A percentile compares a stretch with the other conserved stretches of the same genome.
phyloP scores from a whole-genome alignment of 2,888 invertebrate species.

The Liopterus haemorrhoidalis region DNA sequence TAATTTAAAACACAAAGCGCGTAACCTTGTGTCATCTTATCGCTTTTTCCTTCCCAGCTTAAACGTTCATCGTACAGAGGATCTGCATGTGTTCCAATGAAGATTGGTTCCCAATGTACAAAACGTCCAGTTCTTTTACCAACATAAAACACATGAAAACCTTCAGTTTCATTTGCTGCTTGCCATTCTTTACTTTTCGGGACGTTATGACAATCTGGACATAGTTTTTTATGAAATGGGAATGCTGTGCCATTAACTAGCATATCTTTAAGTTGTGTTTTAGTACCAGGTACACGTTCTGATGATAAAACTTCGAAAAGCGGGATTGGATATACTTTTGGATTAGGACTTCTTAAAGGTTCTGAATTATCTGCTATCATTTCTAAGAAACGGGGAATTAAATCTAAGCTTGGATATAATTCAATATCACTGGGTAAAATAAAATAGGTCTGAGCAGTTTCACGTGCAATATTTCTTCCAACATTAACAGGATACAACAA shows the following conservation, averaged over 20 bases:
- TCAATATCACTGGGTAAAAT: slow-evolving; percentile 85
- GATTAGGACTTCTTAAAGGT: slow-evolving; percentile 55
- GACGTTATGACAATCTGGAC: slow-evolving; percentile 83
- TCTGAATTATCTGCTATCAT: slow-evolving; percentile 72
- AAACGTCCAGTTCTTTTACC: slow-evolving; percentile 75
- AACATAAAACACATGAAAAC: slow-evolving; percentile 74
- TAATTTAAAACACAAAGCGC: slow-evolving; percentile 85
- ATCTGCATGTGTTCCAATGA: slow-evolving; percentile 82
- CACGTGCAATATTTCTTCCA: slow-evolving; percentile 82
- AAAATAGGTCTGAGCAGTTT: slow-evolving; percentile 74
- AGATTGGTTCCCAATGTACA: slow-evolving; percentile 90
- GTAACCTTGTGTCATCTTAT: slow-evolving; percentile 94
- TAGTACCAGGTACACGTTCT: slow-evolving; percentile 63
- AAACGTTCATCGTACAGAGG: slow-evolving; percentile 86
- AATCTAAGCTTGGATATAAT: slow-evolving; percentile 78
- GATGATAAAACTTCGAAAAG: slow-evolving; percentile 80
- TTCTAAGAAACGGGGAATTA: slow-evolving; percentile 74
- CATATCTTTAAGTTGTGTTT: slow-evolving; percentile 63
- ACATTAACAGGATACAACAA: slow-evolving; percentile 86
- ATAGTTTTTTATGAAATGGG: slow-evolving; percentile 86
- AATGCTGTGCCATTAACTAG: slow-evolving; percentile 72
- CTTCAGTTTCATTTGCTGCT: slow-evolving; percentile 61
- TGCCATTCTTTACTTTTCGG: slow-evolving; percentile 83
- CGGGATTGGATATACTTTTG: slow-evolving; percentile 79
- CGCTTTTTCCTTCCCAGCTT: slow-evolving; percentile 91